Base-by-base conservation (phyloP, 2,113 vertebrate genomes). In the Apodemus speciosus region DNA sequence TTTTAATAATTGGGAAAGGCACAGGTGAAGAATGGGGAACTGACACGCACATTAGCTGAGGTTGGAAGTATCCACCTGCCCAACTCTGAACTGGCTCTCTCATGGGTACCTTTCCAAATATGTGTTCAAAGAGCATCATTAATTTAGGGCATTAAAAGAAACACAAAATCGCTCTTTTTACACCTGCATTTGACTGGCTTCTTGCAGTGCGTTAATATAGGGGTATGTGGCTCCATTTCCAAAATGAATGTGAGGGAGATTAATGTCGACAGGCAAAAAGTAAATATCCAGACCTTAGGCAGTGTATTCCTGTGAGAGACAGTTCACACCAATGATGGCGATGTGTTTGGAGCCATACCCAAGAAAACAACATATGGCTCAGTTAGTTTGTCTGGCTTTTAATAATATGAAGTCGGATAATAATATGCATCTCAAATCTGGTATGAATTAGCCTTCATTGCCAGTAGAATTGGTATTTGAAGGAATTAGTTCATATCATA, bases 91-190 rank as follows among this genome's bases (percentile, higher is more conserved):
- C 60, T 96, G 85, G 75, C 89, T 95, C 94, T 95, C 14, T 73
- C 75, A 97, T 89, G 72, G 94, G 38, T 32, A 81, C 92, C 96
- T 77, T 96, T 97, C 80, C 81, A 93, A 93, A 79, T 97, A 92
- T 93, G 94, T 18, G 51, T 81, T 94, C 94, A 93, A 95, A 94
- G 10, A 94, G 75, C 46, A 56, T 95, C 94, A 96, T 95, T 95
- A 96, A 89, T 81, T 94, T 32, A 27, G 79, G 73, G 35, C 96
- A 35, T 38, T 88, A 88, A 96, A 90, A 96, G 11, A 35, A 93
- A 9, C 2, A 96, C 73, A 85, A 97, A 97, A 97, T 97, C 71
- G 92, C 53, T 88, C 94, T 90, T 96, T 87, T 92, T 94, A 88
- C 2, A 0, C 38, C 92, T 92, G 89, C 46, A 38, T 72, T 87